Evolutionary conservation across 2,888 invertebrate genomes (phyloP), one percentile per base, ranked within the genome.

Genomic region (Orthosia cruda): DNA sequence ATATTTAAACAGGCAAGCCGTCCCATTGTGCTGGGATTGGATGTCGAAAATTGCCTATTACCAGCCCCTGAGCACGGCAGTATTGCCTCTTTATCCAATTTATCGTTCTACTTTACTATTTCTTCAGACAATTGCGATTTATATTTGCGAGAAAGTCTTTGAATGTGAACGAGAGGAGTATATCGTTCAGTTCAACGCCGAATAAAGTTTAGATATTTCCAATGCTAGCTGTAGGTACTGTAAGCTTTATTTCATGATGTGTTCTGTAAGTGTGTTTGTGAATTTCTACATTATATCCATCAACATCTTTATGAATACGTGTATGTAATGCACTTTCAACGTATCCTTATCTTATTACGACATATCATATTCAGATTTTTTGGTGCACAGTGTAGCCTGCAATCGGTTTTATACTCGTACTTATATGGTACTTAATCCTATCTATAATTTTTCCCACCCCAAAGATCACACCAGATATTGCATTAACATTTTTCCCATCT

Each of bases 11-110:
- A 91, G 92, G 84, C 88, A 89, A 89, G 79, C 80, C 81, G 83
- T 92, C 90, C 92, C 92, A 94, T 94, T 94, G 89, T 88, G 91
- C 91, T 81, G 83, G 91, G 93, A 95, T 95, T 94, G 95, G 92
- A 95, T 94, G 95, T 94, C 94, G 94, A 95, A 94, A 95, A 96
- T 96, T 95, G 96, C 92, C 95, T 95, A 96, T 96, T 96, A 96
- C 94, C 90, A 90, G 88, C 87, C 93, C 89, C 90, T 91, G 94
- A 93, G 93, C 90, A 90, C 91, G 90, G 91, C 93, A 91, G 93
- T 95, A 95, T 95, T 94, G 94, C 95, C 91, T 92, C 94, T 94
- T 94, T 93, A 95, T 95, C 93, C 95, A 95, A 96, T 96, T 96
- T 95, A 95, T 93, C 88, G 91, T 93, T 91, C 91, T 92, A 91